phyloP scores from a whole-genome alignment of 92 coral and sea anemone species.

The Virgularia gustaviana region DNA sequence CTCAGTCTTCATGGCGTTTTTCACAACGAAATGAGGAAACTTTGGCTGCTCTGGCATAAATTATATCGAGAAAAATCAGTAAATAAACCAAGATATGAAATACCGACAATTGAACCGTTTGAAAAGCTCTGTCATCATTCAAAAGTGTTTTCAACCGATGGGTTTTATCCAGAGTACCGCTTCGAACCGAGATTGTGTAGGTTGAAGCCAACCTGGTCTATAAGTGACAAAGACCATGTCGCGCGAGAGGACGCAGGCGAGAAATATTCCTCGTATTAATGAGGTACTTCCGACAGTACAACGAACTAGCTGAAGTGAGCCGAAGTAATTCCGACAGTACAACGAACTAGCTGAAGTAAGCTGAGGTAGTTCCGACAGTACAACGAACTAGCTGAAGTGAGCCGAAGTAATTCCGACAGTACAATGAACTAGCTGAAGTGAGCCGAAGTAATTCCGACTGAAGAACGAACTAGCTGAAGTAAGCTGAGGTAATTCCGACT shows the following conservation, averaged over 20 bases:
- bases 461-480: no score
- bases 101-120: slow-evolving; percentile 57
- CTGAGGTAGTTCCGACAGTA: no score
- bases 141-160: slow-evolving; percentile 61
- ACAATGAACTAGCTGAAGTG: no score
- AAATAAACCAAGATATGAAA: slow-evolving; percentile 33
- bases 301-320: no score
- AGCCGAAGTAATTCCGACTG: no score
- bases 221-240: slow-evolving; percentile 54
- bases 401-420: no score
- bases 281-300: no score
- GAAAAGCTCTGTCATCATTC: slow-evolving; percentile 66
- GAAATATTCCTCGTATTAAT: slow-evolving; percentile 70
- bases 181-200: slow-evolving; percentile 82
- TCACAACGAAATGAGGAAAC: slow-evolving; percentile 73
- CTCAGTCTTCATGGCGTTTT: slow-evolving; percentile 93
- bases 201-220: slow-evolving; percentile 69
- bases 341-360: no score
- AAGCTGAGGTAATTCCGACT: no score
- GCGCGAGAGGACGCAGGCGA: slow-evolving; percentile 91
- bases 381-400: no score
- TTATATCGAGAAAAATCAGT: slow-evolving; percentile 49
- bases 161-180: slow-evolving; percentile 63
- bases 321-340: no score
- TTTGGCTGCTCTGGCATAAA: slow-evolving; percentile 67